Evolutionary conservation across 2,888 invertebrate genomes (phyloP).

Genomic region (Leistus spinibarbis): DNA sequence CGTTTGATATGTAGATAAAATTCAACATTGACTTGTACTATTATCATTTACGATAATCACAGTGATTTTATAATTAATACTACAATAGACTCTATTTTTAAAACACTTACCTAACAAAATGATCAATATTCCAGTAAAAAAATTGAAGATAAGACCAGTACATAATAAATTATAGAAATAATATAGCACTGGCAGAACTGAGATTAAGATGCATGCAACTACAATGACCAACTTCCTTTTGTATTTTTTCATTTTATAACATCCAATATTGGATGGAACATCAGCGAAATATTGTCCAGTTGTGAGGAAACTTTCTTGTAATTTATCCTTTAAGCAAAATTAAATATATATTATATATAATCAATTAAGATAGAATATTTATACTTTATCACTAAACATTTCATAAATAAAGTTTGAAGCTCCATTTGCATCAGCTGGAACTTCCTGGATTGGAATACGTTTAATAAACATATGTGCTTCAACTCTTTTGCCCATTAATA

Average conservation of each 20-base stretch:
- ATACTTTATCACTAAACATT: slow-evolving; percentile 81
- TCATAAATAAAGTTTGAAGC: slow-evolving; percentile 83
- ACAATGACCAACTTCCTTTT: slow-evolving; percentile 50
- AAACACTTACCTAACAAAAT: slow-evolving; percentile 53
- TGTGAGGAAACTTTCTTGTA: slow-evolving; percentile 50
- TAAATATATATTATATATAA: slow-evolving; percentile 16
- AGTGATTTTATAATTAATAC: too few species aligned
- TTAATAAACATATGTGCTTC: slow-evolving; percentile 78
- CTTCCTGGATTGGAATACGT: slow-evolving; percentile 78
- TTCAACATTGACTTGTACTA: too few species aligned
- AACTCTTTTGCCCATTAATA: slow-evolving; percentile 74
- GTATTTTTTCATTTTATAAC: slow-evolving; percentile 48
- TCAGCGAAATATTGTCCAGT: slow-evolving; percentile 52
- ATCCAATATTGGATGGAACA: slow-evolving; percentile 45
- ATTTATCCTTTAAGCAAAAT: slow-evolving; percentile 45
- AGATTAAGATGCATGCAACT: slow-evolving; percentile 57
- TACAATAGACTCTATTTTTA: background rate
- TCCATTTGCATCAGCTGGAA: slow-evolving; percentile 76
- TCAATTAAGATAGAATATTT: slow-evolving; percentile 26
- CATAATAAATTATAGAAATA: slow-evolving; percentile 48
- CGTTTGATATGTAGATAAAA: too few species aligned
- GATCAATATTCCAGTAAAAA: slow-evolving; percentile 47
- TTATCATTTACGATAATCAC: too few species aligned
- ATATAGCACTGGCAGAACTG: slow-evolving; percentile 66
- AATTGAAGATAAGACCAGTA: slow-evolving; percentile 52